Evolutionary conservation across 2,113 vertebrate species (phyloP).

Genomic region (Chrysochloris asiatica): DNA sequence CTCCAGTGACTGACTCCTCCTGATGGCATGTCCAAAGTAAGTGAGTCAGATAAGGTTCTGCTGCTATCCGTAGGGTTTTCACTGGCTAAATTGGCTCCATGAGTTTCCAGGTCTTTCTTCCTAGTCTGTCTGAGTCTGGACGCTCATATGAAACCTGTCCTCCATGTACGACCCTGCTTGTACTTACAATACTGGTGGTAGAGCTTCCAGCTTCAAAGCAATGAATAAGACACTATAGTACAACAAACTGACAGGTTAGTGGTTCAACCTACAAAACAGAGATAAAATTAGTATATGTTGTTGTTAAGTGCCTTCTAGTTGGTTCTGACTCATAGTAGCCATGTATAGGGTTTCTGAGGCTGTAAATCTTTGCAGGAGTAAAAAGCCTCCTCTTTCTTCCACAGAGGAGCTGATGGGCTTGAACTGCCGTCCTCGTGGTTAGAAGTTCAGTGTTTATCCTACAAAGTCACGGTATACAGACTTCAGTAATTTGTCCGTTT

Average conservation of each 20-base stretch:
- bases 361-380: no score
- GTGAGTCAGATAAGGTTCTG: background rate
- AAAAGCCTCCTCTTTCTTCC: no score
- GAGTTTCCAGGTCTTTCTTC: background rate
- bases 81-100: background rate
- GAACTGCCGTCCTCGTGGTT: no score
- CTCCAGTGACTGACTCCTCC: background rate
- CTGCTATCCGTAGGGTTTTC: background rate
- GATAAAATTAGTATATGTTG: no score
- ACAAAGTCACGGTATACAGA: conserved; percentile 43
- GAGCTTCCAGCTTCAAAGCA: no score
- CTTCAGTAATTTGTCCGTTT: conserved; percentile 7
- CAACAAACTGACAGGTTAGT: background rate
- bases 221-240: background rate
- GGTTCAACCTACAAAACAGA: background rate
- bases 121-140: background rate
- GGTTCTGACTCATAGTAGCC: no score
- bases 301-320: no score
- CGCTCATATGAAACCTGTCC: background rate
- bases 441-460: no score
- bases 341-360: no score
- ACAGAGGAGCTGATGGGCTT: no score
- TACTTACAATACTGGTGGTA: no score
- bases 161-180: no score
- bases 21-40: background rate